Evolutionary conservation across 1,140 invertebrate genomes (phyloP), one percentile per base, ranked within the genome.

Genomic region (Macrotrachela quadricornifera): DNA sequence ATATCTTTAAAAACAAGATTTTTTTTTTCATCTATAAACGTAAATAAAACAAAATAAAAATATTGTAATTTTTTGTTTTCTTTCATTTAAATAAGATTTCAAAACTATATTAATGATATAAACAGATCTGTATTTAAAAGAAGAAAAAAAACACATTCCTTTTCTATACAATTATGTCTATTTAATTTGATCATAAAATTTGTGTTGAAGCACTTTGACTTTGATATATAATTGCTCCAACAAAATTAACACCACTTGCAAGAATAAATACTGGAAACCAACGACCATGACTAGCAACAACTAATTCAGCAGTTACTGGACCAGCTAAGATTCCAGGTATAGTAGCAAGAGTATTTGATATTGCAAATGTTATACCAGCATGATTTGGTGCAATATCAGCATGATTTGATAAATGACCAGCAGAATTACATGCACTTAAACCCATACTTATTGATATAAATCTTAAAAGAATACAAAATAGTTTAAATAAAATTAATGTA

Each of bases 371-470:
- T 39, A 81, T 76, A 13, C 80, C 80, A 14, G 80, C 80, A 69
- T 82, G 78, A 71, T 80, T 80, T 2, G 80, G 80, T 6, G 80
- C 80, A 18, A 83, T 73, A 59, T 83, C 81, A 9, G 80, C 79
- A 62, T 83, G 81, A 65, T 83, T 83, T 62, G 78, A 80, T 13
- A 83, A 66, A 66, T 83, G 80, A 17, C 81, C 81, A 14, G 80
- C 78, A 41, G 80, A 80, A 64, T 82, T 83, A 61, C 78, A 80
- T 0, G 80, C 80, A 62, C 79, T 80, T 17, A 82, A 64, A 10
- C 80, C 80, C 78, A 83, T 80, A 10, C 79, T 80, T 17, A 82
- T 75, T 6, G 79, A 80, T 37, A 82, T 76, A 62, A 81, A 77
- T 56, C 78, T 80, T 61, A 54, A 59, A 12, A 12, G 12, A 36